Evolutionary conservation across 2,797 vertebrate species (phyloP).

Genomic region (Orientallactaga sibirica): DNA sequence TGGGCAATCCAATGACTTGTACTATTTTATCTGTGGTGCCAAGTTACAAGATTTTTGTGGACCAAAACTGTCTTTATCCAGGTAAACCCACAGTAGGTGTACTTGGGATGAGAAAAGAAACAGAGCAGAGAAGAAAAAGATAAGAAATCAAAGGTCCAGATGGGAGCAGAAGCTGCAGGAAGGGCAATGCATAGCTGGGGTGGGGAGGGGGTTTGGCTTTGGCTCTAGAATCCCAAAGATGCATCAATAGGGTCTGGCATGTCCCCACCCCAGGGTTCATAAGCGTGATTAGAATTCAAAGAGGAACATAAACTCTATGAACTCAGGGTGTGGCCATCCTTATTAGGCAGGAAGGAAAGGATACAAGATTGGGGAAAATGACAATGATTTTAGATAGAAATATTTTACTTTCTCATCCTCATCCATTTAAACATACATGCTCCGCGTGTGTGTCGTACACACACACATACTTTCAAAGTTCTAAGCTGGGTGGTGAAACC

Average conservation of each 20-base stretch:
- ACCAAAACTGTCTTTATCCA: not conserved
- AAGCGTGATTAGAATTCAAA: no score
- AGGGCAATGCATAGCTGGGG: not conserved
- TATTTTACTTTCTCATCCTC: not conserved
- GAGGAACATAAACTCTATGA: not conserved
- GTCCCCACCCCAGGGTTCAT: no score
- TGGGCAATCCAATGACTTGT: not conserved
- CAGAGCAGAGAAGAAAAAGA: not conserved
- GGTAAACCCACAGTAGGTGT: not conserved
- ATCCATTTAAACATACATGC: not conserved
- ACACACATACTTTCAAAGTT: constrained; percentile 1
- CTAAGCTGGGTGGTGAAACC: not conserved
- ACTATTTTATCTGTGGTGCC: not conserved
- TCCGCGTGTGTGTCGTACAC: no score
- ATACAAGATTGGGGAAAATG: not conserved
- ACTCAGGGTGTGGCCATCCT: not conserved
- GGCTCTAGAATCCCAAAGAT: constrained; percentile 33
- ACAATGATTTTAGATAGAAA: constrained; percentile 43
- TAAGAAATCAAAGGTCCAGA: not conserved
- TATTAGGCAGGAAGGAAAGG: not conserved
- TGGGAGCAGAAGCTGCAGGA: not conserved
- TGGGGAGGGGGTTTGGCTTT: not conserved
- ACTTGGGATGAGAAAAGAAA: not conserved
- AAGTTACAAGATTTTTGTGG: constrained; percentile 6
- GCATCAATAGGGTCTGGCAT: no score